Conservation (phyloP, 2,888 invertebrate genomes). For the Cylloceria caligata region DNA sequence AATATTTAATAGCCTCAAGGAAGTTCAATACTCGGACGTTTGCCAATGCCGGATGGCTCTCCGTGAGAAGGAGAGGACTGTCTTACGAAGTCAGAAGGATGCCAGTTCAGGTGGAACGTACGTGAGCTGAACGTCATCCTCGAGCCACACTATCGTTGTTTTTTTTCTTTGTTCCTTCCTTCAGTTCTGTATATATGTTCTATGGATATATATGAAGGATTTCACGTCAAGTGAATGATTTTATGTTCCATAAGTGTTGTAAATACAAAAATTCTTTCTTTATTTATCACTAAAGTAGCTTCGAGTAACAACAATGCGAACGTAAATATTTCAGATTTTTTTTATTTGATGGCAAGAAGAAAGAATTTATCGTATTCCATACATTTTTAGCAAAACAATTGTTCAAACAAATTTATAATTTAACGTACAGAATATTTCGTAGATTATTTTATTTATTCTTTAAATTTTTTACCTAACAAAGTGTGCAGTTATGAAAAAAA, state of each 20-base stretch:
- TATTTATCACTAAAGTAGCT: too few species aligned
- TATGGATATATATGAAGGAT: neutral
- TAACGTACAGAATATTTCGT: too few species aligned
- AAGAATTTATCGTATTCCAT: too few species aligned
- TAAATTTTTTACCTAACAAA: too few species aligned
- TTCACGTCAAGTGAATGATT: neutral
- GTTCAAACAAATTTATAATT: too few species aligned
- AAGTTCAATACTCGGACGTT: conserved; percentile 80
- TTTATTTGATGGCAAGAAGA: too few species aligned
- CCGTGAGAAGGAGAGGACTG: conserved; percentile 5
- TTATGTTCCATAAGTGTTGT: too few species aligned
- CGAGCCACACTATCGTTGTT: conserved; percentile 37
- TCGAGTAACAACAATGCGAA: neutral
- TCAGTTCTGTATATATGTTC: neutral
- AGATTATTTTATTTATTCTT: too few species aligned
- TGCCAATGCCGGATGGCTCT: conserved; percentile 41
- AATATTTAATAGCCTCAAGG: conserved; percentile 80
- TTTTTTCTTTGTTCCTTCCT: conserved; percentile 1
- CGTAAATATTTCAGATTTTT: too few species aligned
- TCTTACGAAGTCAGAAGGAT: conserved; percentile 49
- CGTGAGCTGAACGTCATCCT: conserved; percentile 60
- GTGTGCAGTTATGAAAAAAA: too few species aligned
- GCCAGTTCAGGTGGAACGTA: conserved; percentile 23
- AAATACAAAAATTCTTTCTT: too few species aligned
- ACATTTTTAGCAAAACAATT: too few species aligned